These are phyloP conservation scores for Candidula unifasciata DNA, from an alignment of 2,888 invertebrate genomes.

Conservation along the genomic window DNA sequence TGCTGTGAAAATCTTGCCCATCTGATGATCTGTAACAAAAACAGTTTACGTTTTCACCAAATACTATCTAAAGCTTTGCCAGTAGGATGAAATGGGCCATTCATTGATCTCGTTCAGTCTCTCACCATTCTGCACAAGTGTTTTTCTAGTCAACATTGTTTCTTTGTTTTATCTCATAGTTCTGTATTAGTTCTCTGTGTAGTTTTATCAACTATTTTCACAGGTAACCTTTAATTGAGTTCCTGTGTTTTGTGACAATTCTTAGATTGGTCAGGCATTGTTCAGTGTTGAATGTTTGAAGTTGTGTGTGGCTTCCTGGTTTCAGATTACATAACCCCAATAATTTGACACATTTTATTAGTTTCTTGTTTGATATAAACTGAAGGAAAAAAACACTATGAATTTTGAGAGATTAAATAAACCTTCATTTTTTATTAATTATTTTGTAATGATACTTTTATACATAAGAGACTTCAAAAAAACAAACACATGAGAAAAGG, in stretches of 20 bases:
- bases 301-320: slow-evolving; percentile 43
- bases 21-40: too few relatives aligned
- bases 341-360: not conserved
- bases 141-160: slow-evolving; percentile 4
- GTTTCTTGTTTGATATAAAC: not conserved
- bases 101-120: too few relatives aligned
- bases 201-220: slow-evolving; percentile 19
- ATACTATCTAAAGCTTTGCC: too few relatives aligned
- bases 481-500: too few relatives aligned
- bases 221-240: slow-evolving; percentile 18
- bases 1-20: too few relatives aligned
- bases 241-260: not conserved
- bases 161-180: slow-evolving; percentile 24
- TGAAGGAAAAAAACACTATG: not conserved
- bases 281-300: slow-evolving; percentile 48
- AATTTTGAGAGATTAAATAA: not conserved
- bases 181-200: slow-evolving; percentile 20
- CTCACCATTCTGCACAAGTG: slow-evolving; percentile 25
- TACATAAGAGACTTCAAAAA: not conserved
- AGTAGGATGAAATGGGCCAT: too few relatives aligned
- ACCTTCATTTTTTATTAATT: not conserved
- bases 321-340: not conserved
- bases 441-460: not conserved
- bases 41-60: too few relatives aligned
- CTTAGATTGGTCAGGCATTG: slow-evolving; percentile 25